Conservation (phyloP, 2,888 invertebrate genomes). For the Sacculina carcini region DNA sequence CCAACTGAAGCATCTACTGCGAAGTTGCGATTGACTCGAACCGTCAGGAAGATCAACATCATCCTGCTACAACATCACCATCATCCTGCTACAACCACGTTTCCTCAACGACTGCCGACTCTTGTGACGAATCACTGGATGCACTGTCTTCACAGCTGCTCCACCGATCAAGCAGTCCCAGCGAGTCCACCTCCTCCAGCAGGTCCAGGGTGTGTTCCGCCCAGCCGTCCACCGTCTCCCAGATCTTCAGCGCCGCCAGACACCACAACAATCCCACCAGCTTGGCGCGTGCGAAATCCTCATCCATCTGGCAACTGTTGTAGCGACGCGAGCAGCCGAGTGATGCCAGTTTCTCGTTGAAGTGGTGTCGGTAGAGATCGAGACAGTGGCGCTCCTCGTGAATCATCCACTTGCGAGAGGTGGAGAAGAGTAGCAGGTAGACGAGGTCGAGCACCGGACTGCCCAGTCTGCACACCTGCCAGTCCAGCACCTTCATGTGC, state of each 20-base stretch:
- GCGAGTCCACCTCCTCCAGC: neutral
- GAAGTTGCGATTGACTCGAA: too few species aligned
- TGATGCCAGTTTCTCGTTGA: neutral
- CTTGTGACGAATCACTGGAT: too few species aligned
- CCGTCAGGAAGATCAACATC: too few species aligned
- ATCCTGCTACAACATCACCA: too few species aligned
- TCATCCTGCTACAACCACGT: too few species aligned
- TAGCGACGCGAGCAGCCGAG: neutral
- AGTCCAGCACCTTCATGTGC: neutral
- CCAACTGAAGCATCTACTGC: too few species aligned
- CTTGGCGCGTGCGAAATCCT: neutral
- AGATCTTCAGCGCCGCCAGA: neutral
- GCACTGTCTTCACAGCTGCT: too few species aligned
- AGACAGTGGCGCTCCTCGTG: neutral
- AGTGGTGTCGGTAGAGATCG: neutral
- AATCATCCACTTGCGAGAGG: neutral
- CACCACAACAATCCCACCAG: neutral
- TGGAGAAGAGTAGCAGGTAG: neutral
- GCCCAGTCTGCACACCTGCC: neutral
- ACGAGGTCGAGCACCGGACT: neutral
- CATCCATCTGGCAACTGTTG: neutral
- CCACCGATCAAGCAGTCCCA: neutral
- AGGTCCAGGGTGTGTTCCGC: neutral
- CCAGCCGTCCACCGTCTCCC: neutral
- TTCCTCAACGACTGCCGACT: too few species aligned